Conservation (phyloP, 92 coral and sea anemone genomes). For the Porites lobata region DNA sequence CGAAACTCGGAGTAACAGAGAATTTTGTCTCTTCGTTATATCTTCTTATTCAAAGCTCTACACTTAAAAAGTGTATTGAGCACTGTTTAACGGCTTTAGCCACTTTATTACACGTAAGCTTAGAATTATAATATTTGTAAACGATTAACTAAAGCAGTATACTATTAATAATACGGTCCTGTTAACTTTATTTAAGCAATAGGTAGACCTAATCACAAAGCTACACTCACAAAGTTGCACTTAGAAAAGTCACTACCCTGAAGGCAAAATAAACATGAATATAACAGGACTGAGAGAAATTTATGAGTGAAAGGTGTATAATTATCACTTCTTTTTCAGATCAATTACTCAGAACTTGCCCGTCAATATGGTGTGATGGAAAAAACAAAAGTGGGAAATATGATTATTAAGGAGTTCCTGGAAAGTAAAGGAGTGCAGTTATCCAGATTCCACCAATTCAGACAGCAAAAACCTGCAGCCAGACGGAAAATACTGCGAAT, state of each 20-base stretch:
- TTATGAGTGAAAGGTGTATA: background rate
- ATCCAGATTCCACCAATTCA: conserved; percentile 30
- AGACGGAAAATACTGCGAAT: conserved; percentile 31
- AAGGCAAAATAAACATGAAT: background rate
- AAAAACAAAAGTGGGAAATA: conserved; percentile 50
- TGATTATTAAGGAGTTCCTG: conserved; percentile 39
- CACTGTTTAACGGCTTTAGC: too few relatives aligned
- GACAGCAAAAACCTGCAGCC: conserved; percentile 41
- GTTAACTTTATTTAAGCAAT: too few relatives aligned
- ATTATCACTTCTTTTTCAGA: conserved; percentile 11
- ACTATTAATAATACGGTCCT: background rate
- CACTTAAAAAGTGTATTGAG: too few relatives aligned
- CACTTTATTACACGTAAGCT: too few relatives aligned
- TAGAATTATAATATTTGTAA: background rate
- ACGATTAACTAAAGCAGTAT: background rate
- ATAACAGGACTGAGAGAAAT: background rate
- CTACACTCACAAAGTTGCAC: background rate
- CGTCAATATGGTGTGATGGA: conserved; percentile 51
- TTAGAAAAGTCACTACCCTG: background rate
- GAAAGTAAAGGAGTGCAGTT: conserved; percentile 34
- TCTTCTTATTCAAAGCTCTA: too few relatives aligned
- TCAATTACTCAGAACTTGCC: conserved; percentile 58
- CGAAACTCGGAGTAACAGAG: too few relatives aligned
- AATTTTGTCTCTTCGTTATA: too few relatives aligned
- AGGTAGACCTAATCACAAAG: background rate